Conservation (phyloP, 2,797 vertebrate genomes). For the Acrossocheilus fasciatus region DNA sequence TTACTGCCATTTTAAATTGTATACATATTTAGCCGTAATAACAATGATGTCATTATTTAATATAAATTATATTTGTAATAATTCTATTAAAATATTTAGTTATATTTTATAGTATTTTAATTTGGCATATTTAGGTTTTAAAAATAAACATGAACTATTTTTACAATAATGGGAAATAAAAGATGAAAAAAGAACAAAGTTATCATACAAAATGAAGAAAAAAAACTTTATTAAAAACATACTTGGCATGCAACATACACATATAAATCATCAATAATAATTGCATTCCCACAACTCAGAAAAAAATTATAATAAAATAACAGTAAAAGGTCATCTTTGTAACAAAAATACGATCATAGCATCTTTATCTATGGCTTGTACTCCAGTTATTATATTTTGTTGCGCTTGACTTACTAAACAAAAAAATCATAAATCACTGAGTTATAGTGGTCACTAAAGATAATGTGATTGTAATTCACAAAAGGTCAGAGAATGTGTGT, state of each 20-base stretch:
- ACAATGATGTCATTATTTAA: background rate
- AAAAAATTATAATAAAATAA: background rate
- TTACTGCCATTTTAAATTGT: background rate
- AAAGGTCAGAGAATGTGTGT: background rate
- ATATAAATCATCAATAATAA: background rate
- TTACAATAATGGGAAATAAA: background rate
- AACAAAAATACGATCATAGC: background rate
- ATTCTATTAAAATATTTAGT: background rate
- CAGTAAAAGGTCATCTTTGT: background rate
- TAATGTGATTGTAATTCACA: background rate
- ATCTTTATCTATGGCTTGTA: conserved; percentile 60
- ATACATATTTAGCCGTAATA: background rate
- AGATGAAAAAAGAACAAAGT: background rate
- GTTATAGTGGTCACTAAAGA: background rate
- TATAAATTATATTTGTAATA: background rate
- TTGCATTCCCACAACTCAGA: background rate
- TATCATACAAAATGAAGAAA: background rate
- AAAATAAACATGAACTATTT: background rate
- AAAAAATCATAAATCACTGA: background rate
- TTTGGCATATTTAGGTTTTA: background rate
- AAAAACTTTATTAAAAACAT: conserved; percentile 28
- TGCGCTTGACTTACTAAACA: background rate
- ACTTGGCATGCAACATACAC: background rate
- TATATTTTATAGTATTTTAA: background rate
- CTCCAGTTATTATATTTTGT: conserved; percentile 49